Base-by-base conservation (phyloP, 2,113 vertebrate genomes). In the Sander lucioperca region DNA sequence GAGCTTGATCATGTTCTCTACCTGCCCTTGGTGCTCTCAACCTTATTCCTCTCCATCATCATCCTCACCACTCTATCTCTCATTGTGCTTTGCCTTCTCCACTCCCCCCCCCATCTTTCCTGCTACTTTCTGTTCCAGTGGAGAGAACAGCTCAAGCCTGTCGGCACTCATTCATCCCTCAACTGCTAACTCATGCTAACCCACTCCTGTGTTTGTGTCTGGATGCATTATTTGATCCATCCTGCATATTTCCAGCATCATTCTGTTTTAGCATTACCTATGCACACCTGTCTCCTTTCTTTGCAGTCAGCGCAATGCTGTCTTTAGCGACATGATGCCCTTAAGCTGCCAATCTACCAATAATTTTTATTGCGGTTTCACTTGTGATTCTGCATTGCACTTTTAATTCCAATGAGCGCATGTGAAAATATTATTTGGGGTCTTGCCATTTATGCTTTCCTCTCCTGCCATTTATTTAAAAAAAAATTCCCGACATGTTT, bases 1-100 rank as follows among this genome's bases (percentile, higher is more conserved):
- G 88, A 80, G 79, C 66, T 53, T 81, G 45, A 30, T 82, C 65
- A 67, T 82, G 63, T 84, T 68, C 47, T 84, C 75, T 36, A 48
- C 70, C 66, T 75, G 64, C 53, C 83, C 54, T 62, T 77, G 61
- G 45, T 85, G 59, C 54, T 77, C 47, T 82, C 59, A 62, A 33
- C 33, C 23, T 62, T 80, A 74, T 74, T 74, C 18, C 27, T 78
- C 68, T 57, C 57, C 59, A 68, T 84, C 79, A 64, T 85, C 79
- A 58, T 84, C 74, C 72, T 85, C 74, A 39, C 45, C 48, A 58
- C 25, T 47, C 25, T 25, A 25, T 25, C 25, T 25, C 25, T 25
- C 27, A 23, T 43, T 70, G 36, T 71, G 64, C 76, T 59, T 21
- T 9, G 0, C 45, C 43, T 51, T 67, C 64, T 65, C 64, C 33